These are phyloP conservation scores for Epinephelus coioides DNA, from an alignment of 2,797 vertebrate genomes.

Conservation along the genomic window DNA sequence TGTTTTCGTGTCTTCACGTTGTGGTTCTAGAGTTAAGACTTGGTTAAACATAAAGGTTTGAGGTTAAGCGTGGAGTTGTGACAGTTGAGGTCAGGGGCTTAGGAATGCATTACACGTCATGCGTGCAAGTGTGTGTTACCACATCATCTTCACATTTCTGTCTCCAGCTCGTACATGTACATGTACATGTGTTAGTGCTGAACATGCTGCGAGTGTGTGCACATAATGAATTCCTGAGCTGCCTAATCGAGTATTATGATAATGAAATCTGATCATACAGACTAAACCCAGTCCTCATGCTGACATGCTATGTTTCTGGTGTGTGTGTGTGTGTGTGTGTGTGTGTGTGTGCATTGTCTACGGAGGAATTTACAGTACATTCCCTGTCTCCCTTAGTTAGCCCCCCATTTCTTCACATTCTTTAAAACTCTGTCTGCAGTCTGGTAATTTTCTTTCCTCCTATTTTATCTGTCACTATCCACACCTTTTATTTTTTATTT, in stretches of 20 bases:
- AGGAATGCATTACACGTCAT: conserved; percentile 19
- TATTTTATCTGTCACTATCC: conserved; percentile 12
- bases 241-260: conserved; percentile 66
- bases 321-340: conserved; percentile 16
- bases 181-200: conserved; percentile 11
- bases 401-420: conserved; percentile 51
- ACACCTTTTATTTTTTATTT: not conserved
- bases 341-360: conserved; percentile 17
- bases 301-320: conserved; percentile 26
- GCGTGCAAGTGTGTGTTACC: not conserved
- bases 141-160: not conserved
- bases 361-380: conserved; percentile 59
- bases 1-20: not conserved
- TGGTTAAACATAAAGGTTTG: not conserved
- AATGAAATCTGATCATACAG: conserved; percentile 75
- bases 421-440: conserved; percentile 11
- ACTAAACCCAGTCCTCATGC: conserved; percentile 57
- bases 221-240: conserved; percentile 67
- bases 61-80: not conserved
- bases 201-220: conserved; percentile 12
- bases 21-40: not conserved
- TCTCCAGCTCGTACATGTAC: not conserved
- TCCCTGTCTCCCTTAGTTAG: conserved; percentile 30
- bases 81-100: not conserved
- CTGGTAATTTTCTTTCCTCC: conserved; percentile 30